Percentiles rank a stretch among this genome's conserved stretches.
These are phyloP conservation scores for Drosophila niveifrons DNA, from an alignment of 2,888 invertebrate genomes.

Conservation along the genomic window DNA sequence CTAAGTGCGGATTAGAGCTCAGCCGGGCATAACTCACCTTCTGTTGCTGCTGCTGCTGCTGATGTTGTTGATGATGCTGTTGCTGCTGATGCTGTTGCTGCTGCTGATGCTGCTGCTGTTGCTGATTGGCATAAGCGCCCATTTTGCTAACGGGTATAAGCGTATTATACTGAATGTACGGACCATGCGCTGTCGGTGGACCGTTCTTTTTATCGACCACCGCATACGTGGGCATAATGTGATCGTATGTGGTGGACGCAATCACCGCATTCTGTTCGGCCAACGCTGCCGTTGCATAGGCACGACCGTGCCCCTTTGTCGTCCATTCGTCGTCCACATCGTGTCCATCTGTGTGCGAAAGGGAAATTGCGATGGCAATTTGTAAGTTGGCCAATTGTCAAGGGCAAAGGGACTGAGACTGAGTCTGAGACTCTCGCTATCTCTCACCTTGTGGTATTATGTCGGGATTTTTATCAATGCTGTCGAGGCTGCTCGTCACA, in stretches of 20 bases:
- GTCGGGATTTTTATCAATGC: constrained; percentile 86
- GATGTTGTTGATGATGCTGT: constrained; percentile 69
- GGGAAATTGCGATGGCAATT: neutral
- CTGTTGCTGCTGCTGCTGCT: constrained; percentile 76
- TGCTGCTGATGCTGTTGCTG: constrained; percentile 72
- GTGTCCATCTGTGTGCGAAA: constrained; percentile 80
- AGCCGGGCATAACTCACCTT: constrained; percentile 75
- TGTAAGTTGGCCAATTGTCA: neutral
- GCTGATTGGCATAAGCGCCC: constrained; percentile 82
- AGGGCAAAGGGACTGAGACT: neutral
- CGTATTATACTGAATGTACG: constrained; percentile 85
- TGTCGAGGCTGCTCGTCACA: constrained; percentile 84
- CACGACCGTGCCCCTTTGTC: constrained; percentile 83
- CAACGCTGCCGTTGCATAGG: constrained; percentile 85
- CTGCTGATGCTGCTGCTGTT: constrained; percentile 75
- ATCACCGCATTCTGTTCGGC: constrained; percentile 85
- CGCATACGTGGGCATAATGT: constrained; percentile 84
- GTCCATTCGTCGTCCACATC: constrained; percentile 86
- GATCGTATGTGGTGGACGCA: constrained; percentile 83
- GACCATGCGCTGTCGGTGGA: constrained; percentile 77
- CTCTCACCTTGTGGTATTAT: constrained; percentile 85
- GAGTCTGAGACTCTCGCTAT: too few relatives aligned
- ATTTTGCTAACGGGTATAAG: constrained; percentile 85
- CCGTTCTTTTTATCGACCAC: constrained; percentile 84
- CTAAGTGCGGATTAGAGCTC: constrained; percentile 75